Base-by-base conservation (phyloP, 1,140 invertebrate genomes). In the Capitella teleta region DNA sequence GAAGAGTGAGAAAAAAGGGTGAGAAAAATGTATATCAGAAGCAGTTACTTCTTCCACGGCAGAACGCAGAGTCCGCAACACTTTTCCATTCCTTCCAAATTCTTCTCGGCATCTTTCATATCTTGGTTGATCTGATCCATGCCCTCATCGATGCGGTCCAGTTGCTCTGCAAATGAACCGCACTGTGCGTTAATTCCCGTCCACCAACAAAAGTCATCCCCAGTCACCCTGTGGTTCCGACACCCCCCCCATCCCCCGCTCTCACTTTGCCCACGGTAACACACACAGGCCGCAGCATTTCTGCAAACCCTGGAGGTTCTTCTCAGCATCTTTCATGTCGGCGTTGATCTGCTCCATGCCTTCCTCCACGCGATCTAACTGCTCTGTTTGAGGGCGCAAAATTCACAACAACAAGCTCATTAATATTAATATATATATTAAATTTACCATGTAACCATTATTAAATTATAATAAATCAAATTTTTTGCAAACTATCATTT, bases 81-180 rank as follows among this genome's bases (percentile, higher is more conserved):
- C 75, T 99, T 98, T 76, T 99, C 94, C 88, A 99, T 93, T 52
- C 94, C 95, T 42, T 92, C 96, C 51, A 99, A 78, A 78, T 98
- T 97, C 70, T 98, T 97, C 75, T 99, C 95, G 6, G 95, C 95
- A 73, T 98, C 93, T 61, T 83, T 83, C 94, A 99, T 99, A 68
- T 98, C 95, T 38, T 88, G 83, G 74, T 98, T 98, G 74, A 99
- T 98, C 68, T 95, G 89, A 74, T 98, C 94, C 90, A 98, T 95
- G 24, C 93, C 95, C 77, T 97, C 93, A 78, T 99, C 94, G 67
- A 98, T 93, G 62, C 93, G 83, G 76, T 98, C 94, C 79, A 98
- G 76, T 88, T 98, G 93, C 73, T 98, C 94, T 95, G 62, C 36
- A n/a, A n/a, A n/a, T n/a, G n/a, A n/a, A n/a, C n/a, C n/a, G n/a